Evolutionary conservation across 2,888 invertebrate species (phyloP).

Genomic region (Andrena camellia): DNA sequence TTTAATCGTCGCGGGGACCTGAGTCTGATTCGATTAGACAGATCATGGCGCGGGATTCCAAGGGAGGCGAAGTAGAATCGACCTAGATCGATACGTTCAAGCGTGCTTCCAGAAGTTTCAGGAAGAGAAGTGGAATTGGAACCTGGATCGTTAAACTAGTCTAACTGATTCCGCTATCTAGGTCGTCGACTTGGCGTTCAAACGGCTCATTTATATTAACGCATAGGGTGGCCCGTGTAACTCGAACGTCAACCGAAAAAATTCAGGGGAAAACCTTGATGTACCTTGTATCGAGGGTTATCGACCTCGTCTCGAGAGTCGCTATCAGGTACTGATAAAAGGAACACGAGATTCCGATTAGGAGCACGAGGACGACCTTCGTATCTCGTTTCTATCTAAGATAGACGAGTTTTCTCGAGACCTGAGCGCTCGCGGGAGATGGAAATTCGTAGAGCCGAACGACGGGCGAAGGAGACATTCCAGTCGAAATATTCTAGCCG

Average conservation of each 20-base stretch:
- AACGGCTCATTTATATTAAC: not conserved
- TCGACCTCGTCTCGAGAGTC: not conserved
- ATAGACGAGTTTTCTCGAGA: not conserved
- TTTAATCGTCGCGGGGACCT: not conserved
- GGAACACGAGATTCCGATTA: constrained; percentile 38
- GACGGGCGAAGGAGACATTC: not conserved
- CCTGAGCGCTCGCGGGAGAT: too few relatives aligned
- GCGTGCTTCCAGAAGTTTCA: not conserved
- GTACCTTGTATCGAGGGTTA: constrained; percentile 11
- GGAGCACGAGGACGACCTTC: not conserved
- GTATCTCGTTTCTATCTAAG: not conserved
- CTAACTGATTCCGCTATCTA: not conserved
- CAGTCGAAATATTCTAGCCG: constrained; percentile 17
- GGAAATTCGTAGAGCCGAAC: too few relatives aligned
- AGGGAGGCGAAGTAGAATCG: not conserved
- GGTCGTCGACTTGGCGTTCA: not conserved
- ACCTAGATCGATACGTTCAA: too few relatives aligned
- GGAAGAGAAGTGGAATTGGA: not conserved
- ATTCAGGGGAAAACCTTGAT: not conserved
- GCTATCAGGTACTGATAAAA: constrained; percentile 36
- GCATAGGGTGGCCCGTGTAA: not conserved
- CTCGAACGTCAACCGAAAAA: not conserved
- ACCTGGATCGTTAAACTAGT: not conserved
- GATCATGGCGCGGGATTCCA: not conserved
- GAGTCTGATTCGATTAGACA: not conserved